Evolutionary conservation across 2,113 vertebrate genomes (phyloP).

Genomic region (Phylloscopus whistleri): DNA sequence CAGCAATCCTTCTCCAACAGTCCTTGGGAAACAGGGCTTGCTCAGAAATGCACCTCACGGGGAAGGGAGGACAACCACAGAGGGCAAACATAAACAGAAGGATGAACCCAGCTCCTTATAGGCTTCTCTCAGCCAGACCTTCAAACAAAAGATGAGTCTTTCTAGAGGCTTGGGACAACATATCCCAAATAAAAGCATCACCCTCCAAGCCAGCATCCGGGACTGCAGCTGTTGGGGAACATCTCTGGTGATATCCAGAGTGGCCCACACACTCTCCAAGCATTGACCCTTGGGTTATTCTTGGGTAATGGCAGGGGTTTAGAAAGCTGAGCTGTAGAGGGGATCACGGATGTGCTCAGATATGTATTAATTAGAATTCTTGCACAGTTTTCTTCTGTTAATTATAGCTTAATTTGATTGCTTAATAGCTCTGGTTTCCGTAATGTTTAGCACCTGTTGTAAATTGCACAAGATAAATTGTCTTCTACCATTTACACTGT

Average conservation of each 20-base stretch:
- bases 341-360: conserved; percentile 73
- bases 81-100: background rate
- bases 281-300: background rate
- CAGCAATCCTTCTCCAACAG: background rate
- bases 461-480: conserved; percentile 82
- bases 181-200: background rate
- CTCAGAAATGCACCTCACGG: background rate
- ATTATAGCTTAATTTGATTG: conserved; percentile 86
- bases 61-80: accelerated
- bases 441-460: conserved; percentile 86
- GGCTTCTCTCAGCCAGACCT: background rate
- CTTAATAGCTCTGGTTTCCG: conserved; percentile 81
- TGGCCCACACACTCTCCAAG: conserved; percentile 19
- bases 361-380: conserved; percentile 84
- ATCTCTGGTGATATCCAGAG: background rate
- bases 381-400: conserved; percentile 82
- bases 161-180: background rate
- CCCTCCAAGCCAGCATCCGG: background rate
- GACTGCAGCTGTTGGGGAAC: background rate
- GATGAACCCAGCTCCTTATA: accelerated
- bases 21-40: background rate
- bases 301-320: conserved; percentile 10
- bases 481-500: conserved; percentile 70
- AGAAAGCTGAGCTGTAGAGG: conserved; percentile 59
- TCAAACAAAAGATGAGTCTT: background rate